These are phyloP conservation scores for Sceloporus tristichus DNA, from an alignment of 2,113 vertebrate genomes.

Conservation along the genomic window DNA sequence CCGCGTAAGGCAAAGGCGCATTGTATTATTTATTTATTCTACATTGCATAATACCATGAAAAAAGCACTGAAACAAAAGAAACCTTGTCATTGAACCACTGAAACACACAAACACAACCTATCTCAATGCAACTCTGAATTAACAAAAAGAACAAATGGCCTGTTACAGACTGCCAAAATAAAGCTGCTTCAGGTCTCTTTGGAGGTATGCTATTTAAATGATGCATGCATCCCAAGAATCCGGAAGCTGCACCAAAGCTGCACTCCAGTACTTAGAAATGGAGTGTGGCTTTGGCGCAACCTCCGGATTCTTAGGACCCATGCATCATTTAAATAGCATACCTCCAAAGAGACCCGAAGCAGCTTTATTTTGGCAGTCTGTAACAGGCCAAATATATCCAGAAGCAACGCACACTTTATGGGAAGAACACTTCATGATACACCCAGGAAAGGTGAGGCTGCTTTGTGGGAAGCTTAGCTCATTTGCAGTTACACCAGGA, in stretches of 20 bases:
- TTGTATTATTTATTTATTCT: not conserved
- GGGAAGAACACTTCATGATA: not conserved
- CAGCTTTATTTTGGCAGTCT: too few relatives aligned
- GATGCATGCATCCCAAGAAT: too few relatives aligned
- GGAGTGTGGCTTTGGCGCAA: too few relatives aligned
- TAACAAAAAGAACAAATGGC: conserved; percentile 19
- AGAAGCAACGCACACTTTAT: conserved; percentile 25
- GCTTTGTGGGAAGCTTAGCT: not conserved
- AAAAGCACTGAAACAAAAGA: not conserved
- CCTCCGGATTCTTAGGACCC: too few relatives aligned
- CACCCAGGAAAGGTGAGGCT: conserved; percentile 13
- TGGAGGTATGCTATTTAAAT: too few relatives aligned
- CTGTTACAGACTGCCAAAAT: too few relatives aligned
- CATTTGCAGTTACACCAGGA: conserved; percentile 43
- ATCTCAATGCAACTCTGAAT: conserved; percentile 21
- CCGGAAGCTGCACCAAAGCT: too few relatives aligned
- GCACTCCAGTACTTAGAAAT: too few relatives aligned
- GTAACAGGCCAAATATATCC: not conserved
- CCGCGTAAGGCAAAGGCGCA: too few relatives aligned
- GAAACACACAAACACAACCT: conserved; percentile 25
- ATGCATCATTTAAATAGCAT: too few relatives aligned
- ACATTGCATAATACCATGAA: not conserved
- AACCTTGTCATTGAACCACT: conserved; percentile 9
- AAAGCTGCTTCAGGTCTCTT: too few relatives aligned
- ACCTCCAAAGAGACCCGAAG: too few relatives aligned